Percentiles rank a stretch among this genome's conserved stretches.
Evolutionary conservation across 2,888 invertebrate genomes (phyloP).

Genomic region (Mimachlamys varia): DNA sequence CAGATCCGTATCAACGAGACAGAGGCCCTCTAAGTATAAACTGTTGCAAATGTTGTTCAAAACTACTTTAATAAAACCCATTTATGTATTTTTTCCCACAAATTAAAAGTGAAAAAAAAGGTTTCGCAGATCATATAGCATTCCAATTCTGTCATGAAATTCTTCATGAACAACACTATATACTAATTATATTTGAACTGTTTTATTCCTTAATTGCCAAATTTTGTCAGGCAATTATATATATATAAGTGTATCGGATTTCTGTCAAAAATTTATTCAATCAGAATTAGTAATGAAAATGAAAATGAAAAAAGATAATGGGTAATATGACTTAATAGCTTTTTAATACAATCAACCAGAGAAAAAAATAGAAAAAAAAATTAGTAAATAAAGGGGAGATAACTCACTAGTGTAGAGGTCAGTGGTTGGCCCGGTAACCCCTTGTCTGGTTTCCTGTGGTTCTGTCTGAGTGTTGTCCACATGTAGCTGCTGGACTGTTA

Average conservation of each 20-base stretch:
- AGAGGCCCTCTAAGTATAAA: background rate
- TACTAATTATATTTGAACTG: background rate
- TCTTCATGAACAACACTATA: background rate
- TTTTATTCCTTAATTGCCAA: background rate
- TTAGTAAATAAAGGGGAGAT: background rate
- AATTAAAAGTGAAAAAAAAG: background rate
- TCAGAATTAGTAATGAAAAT: background rate
- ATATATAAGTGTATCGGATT: conserved; percentile 7
- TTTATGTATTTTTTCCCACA: background rate
- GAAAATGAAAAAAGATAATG: too few relatives aligned
- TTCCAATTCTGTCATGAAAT: background rate
- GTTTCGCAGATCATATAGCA: background rate
- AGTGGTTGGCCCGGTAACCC: conserved; percentile 52
- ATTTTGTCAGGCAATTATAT: background rate
- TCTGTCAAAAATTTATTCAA: background rate
- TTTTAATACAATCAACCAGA: background rate
- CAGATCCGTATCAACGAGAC: background rate
- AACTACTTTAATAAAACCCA: background rate
- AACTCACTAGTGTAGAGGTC: conserved; percentile 51
- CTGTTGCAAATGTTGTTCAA: background rate
- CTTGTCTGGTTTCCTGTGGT: conserved; percentile 54
- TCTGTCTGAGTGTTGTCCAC: conserved; percentile 67
- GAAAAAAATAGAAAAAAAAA: background rate
- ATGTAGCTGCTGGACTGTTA: conserved; percentile 72
- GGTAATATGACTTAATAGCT: too few relatives aligned